Evolutionary conservation across 2,888 invertebrate genomes (phyloP).

Genomic region (Pyrocoelia pectoralis): DNA sequence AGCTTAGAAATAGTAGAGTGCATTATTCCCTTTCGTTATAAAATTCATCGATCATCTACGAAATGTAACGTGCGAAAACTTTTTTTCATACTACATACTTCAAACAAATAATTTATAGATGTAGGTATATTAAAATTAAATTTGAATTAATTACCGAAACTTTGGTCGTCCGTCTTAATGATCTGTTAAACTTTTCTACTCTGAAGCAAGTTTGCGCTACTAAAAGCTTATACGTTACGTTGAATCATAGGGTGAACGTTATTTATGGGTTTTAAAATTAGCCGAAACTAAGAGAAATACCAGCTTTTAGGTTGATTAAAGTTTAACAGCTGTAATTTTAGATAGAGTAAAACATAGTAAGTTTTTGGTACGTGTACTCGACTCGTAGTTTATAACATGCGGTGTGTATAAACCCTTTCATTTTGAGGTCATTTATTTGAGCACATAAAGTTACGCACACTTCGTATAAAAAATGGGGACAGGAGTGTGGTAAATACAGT

Average conservation of each 20-base stretch:
- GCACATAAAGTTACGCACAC: too few species aligned
- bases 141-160: conserved; percentile 11
- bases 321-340: conserved; percentile 39
- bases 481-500: too few species aligned
- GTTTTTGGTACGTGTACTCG: neutral
- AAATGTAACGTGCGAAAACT: conserved; percentile 6
- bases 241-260: conserved; percentile 33
- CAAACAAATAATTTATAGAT: too few species aligned
- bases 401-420: too few species aligned
- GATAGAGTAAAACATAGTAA: conserved; percentile 16
- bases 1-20: conserved; percentile 18
- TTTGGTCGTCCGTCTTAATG: conserved; percentile 15
- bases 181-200: conserved; percentile 36
- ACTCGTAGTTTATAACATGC: neutral
- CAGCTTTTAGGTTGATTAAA: conserved; percentile 43
- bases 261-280: conserved; percentile 43
- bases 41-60: conserved; percentile 18
- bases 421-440: too few species aligned
- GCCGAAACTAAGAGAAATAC: conserved; percentile 40
- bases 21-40: conserved; percentile 15
- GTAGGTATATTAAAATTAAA: neutral
- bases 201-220: conserved; percentile 32
- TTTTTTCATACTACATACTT: neutral
- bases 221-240: conserved; percentile 21
- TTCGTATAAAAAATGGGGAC: too few species aligned